Conservation (phyloP, 2,888 invertebrate species). For the Ametastegia equiseti region DNA sequence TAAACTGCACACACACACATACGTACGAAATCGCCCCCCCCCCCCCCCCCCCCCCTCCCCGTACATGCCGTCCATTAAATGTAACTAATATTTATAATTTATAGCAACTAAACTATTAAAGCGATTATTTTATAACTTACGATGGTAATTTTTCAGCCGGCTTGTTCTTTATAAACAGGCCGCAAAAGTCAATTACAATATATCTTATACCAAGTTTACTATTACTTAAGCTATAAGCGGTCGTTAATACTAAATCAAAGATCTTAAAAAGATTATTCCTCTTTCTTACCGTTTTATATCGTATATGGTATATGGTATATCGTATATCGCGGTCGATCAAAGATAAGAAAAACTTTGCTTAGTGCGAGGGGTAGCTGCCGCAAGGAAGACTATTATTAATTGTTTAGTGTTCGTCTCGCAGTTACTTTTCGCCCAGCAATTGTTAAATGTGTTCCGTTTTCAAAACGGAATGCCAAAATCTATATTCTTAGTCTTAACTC, state of each 20-base stretch:
- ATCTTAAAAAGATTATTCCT: neutral
- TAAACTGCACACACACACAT: slow-evolving; percentile 34
- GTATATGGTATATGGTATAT: neutral
- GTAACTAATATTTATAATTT: slow-evolving; percentile 33
- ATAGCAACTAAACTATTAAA: neutral
- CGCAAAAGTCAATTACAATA: slow-evolving; percentile 14
- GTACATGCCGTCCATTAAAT: slow-evolving; percentile 17
- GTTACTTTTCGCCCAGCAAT: neutral
- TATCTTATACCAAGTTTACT: slow-evolving; percentile 1
- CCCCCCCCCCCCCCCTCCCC: no score
- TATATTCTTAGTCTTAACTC: slow-evolving; percentile 44
- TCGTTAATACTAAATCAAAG: slow-evolving; percentile 23
- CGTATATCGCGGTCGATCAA: neutral
- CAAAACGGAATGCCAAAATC: slow-evolving; percentile 2
- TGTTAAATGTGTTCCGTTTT: neutral
- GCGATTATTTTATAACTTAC: no score
- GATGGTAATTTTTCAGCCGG: neutral
- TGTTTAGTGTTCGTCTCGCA: neutral
- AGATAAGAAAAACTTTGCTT: neutral
- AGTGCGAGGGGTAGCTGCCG: neutral
- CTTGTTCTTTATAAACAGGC: neutral
- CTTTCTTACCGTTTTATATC: neutral
- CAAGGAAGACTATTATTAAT: neutral
- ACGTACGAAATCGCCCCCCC: no score
- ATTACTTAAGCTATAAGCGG: neutral